Evolutionary conservation across 1,140 invertebrate genomes (phyloP).

Genomic region (Zelostemma sp.): DNA sequence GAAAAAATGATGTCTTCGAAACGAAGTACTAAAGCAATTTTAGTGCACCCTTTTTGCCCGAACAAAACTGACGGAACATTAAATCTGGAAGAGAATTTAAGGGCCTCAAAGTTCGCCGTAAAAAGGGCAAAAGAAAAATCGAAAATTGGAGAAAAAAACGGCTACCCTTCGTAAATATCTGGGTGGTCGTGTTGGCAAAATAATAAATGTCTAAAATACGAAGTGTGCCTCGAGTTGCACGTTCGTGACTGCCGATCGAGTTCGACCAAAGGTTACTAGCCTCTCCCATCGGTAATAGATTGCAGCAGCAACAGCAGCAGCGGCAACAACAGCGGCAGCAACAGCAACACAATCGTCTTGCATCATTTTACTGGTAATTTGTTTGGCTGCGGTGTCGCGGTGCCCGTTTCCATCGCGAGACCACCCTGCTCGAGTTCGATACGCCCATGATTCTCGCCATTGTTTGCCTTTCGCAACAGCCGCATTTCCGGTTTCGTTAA

Average conservation of each 20-base stretch:
- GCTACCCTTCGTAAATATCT: neutral
- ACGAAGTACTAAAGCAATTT: too few species aligned
- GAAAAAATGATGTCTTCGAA: too few species aligned
- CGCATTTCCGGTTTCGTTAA: constrained; percentile 15
- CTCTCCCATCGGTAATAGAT: constrained; percentile 22
- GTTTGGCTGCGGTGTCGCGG: constrained; percentile 6
- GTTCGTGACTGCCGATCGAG: constrained; percentile 17
- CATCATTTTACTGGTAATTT: constrained; percentile 25
- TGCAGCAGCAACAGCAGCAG: constrained; percentile 6
- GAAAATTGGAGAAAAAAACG: too few species aligned
- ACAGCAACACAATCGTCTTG: constrained; percentile 25
- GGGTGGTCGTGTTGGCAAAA: constrained; percentile 1
- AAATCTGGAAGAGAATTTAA: too few species aligned
- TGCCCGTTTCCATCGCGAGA: neutral
- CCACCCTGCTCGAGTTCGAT: constrained; percentile 8
- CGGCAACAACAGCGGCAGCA: constrained; percentile 1
- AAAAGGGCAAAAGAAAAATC: too few species aligned
- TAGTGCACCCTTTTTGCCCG: too few species aligned
- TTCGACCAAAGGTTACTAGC: constrained; percentile 22
- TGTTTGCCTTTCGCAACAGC: constrained; percentile 16
- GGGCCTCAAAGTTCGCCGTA: too few species aligned
- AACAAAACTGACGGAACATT: too few species aligned
- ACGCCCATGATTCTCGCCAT: constrained; percentile 6
- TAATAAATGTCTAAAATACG: constrained; percentile 1
- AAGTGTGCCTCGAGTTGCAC: neutral